Evolutionary conservation across 2,113 vertebrate species (phyloP), one percentile per base, ranked within the genome.

Genomic region (Tachysurus vachellii): DNA sequence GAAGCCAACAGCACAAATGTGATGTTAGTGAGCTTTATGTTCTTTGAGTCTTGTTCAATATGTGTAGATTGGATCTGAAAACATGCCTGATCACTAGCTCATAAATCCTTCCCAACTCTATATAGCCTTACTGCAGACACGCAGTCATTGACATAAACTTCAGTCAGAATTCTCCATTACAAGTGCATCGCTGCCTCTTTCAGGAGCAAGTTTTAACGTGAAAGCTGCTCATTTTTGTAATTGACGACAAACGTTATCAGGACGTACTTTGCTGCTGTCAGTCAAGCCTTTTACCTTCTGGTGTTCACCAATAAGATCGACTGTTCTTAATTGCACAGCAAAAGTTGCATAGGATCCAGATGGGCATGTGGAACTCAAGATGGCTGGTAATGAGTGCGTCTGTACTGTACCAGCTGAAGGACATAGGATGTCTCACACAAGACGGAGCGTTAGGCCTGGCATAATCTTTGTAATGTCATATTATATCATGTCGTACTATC

Each of bases 401-500:
- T 75, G 57, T 62, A 61, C 14, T 50, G 19, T 53, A 62, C 64
- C 56, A 19, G 42, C 53, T 87, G 80, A 87, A 83, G 42, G 57
- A 61, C 82, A 50, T 56, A 47, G 23, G 31, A 42, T 53, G 64
- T 71, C 54, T 80, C 11, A 26, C 47, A 86, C 73, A 53, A 80
- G 21, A 80, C 16, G 16, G 28, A 80, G 17, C 5, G n/a, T 26
- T 16, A 54, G 76, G 50, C 19, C 61, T 80, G 76, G 62, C 12
- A 80, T 85, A 77, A 87, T 71, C 80, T 68, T 59, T 76, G 80
- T 84, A 56, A 54, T 57, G 84, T 70, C 80, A 64, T 31, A 77
- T 79, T 59, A 59, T 23, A 21, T 59, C 79, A 80, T 80, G 54
- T 59, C 2, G 4, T 42, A 50, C 68, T 44, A 16, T 87, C 70